These are phyloP conservation scores for Selene dorsalis DNA, from an alignment of 2,797 vertebrate genomes.

Conservation along the genomic window DNA sequence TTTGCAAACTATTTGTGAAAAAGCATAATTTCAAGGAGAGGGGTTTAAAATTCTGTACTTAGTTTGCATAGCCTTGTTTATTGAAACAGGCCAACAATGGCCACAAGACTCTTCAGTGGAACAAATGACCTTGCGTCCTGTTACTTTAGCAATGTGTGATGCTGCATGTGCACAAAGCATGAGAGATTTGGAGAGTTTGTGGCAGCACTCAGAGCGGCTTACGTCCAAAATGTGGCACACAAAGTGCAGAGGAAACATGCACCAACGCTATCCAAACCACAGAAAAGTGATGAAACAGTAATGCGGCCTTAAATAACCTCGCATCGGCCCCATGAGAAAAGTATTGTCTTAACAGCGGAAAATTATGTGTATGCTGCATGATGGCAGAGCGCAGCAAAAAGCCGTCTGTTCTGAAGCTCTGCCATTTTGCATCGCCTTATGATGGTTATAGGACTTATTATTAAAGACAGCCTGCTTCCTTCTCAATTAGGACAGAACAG, in stretches of 20 bases:
- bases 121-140: background rate
- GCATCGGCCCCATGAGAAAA: slow-evolving; percentile 17
- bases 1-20: background rate
- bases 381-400: slow-evolving; percentile 20
- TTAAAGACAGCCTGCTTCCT: slow-evolving; percentile 57
- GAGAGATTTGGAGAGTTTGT: background rate
- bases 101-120: background rate
- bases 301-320: slow-evolving; percentile 24
- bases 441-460: slow-evolving; percentile 57
- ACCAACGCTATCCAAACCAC: slow-evolving; percentile 2
- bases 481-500: slow-evolving; percentile 71
- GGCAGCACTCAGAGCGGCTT: slow-evolving; percentile 8
- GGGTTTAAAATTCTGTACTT: background rate
- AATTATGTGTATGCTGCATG: slow-evolving; percentile 17
- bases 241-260: slow-evolving; percentile 4
- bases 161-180: background rate
- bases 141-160: background rate
- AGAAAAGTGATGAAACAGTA: slow-evolving; percentile 15
- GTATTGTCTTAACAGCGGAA: slow-evolving; percentile 12
- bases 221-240: slow-evolving; percentile 8
- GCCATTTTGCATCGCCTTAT: slow-evolving; percentile 19
- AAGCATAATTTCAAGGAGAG: background rate
- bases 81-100: background rate
- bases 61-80: background rate
- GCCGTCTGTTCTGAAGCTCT: slow-evolving; percentile 15